Evolutionary conservation across 2,797 vertebrate genomes (phyloP).

Genomic region (Artibeus jamaicensis): DNA sequence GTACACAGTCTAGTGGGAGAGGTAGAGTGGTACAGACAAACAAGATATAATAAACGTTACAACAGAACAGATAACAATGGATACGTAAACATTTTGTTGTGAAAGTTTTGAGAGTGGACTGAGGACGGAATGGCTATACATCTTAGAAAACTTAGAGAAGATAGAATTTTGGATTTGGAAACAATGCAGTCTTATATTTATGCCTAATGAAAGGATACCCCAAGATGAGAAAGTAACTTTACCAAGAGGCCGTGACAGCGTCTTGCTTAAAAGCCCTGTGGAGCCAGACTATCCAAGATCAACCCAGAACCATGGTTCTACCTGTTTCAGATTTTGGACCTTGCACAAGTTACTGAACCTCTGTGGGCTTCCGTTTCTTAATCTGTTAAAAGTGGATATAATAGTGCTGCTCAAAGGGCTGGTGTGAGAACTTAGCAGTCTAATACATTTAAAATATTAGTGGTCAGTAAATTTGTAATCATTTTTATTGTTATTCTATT

Average conservation of each 20-base stretch:
- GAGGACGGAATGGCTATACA: background rate
- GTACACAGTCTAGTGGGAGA: background rate
- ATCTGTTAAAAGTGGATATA: background rate
- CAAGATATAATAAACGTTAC: background rate
- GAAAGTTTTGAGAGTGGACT: background rate
- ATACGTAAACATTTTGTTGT: background rate
- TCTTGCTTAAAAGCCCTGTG: background rate
- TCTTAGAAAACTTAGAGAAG: background rate
- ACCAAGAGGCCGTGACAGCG: background rate
- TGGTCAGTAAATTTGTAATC: background rate
- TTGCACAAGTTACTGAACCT: background rate
- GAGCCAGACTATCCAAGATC: background rate
- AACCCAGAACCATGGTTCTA: background rate
- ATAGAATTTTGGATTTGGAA: background rate
- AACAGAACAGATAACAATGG: background rate
- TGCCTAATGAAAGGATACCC: background rate
- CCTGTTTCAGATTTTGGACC: background rate
- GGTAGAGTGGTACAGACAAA: background rate
- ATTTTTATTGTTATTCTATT: background rate
- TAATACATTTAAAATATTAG: background rate
- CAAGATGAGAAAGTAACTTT: background rate
- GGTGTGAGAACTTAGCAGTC: background rate
- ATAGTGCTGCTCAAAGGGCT: background rate
- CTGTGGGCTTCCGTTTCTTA: background rate
- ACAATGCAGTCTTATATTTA: background rate